Percentiles rank a stretch among this genome's conserved stretches.
These are phyloP conservation scores for Linnaemya tessellans DNA, from an alignment of 2,888 invertebrate genomes.

Conservation along the genomic window DNA sequence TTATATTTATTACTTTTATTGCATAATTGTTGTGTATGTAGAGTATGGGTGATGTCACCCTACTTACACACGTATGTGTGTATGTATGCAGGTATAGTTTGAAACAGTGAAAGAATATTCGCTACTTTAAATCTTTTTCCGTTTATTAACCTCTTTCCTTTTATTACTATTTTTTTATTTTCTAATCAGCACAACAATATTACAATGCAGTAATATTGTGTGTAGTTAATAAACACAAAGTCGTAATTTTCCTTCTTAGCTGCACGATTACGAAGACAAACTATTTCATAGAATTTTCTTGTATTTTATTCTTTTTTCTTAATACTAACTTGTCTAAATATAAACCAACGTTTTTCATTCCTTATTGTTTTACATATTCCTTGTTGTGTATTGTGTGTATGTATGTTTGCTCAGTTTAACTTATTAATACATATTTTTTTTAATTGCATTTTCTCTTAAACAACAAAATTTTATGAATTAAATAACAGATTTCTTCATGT, in stretches of 20 bases:
- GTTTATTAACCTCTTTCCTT: slow-evolving; percentile 2
- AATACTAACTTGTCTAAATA: slow-evolving; percentile 10
- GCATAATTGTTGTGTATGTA: background rate
- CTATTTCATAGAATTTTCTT: slow-evolving; percentile 26
- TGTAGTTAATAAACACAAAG: background rate
- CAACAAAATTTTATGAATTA: slow-evolving; percentile 57
- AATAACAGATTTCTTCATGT: slow-evolving; percentile 47
- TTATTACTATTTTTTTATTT: background rate
- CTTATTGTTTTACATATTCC: slow-evolving; percentile 44
- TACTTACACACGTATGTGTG: background rate
- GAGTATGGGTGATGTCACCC: background rate
- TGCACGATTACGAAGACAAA: slow-evolving; percentile 2
- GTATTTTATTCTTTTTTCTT: slow-evolving; percentile 11
- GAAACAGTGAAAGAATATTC: background rate
- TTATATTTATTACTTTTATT: background rate
- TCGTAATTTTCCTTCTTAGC: slow-evolving; percentile 9
- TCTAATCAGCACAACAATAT: background rate
- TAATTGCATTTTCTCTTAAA: slow-evolving; percentile 23
- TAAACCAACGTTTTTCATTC: slow-evolving; percentile 33
- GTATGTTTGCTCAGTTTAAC: background rate
- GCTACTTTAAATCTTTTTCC: background rate
- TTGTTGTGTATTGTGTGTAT: slow-evolving; percentile 40
- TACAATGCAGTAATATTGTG: background rate
- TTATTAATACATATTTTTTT: background rate
- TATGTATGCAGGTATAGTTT: background rate